phyloP scores from a whole-genome alignment of 2,797 vertebrate genomes.

The Crypturellus tataupa region DNA sequence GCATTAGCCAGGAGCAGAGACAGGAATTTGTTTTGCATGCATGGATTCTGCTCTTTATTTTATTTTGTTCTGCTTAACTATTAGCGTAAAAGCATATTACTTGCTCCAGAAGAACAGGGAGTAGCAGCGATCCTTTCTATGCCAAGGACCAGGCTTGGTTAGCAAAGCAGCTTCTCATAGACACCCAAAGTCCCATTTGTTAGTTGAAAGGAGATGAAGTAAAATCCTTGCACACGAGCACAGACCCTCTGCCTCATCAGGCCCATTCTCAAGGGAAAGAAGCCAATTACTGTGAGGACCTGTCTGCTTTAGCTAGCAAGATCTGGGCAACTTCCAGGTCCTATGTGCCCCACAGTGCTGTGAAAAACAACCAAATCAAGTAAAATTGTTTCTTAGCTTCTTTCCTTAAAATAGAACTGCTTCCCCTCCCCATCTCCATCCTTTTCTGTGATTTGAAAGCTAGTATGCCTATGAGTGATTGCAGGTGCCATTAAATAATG shows the following conservation, averaged over 20 bases:
- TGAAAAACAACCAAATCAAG: neutral
- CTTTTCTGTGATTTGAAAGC: constrained; percentile 19
- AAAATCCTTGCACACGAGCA: neutral
- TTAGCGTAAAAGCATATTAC: neutral
- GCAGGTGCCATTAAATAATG: constrained; percentile 21
- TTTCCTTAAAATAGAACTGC: neutral
- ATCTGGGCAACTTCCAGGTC: neutral
- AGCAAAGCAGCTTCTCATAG: neutral
- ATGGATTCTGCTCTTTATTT: neutral
- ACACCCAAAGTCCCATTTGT: neutral
- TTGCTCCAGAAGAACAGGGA: neutral
- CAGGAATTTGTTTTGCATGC: neutral
- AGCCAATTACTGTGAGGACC: neutral
- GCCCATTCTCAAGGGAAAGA: neutral
- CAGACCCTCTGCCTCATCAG: neutral
- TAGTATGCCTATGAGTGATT: neutral
- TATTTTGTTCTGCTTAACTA: neutral
- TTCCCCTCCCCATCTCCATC: neutral
- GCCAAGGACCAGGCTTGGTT: neutral
- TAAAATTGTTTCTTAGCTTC: fast-evolving
- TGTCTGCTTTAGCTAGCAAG: neutral
- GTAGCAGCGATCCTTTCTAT: neutral
- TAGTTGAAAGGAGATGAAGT: neutral
- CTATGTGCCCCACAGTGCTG: neutral
- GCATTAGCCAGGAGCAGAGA: neutral